A percentile compares a stretch with the other conserved stretches of the same genome.
phyloP scores from a whole-genome alignment of 1,140 invertebrate genomes.

The Drosophila nannoptera region DNA sequence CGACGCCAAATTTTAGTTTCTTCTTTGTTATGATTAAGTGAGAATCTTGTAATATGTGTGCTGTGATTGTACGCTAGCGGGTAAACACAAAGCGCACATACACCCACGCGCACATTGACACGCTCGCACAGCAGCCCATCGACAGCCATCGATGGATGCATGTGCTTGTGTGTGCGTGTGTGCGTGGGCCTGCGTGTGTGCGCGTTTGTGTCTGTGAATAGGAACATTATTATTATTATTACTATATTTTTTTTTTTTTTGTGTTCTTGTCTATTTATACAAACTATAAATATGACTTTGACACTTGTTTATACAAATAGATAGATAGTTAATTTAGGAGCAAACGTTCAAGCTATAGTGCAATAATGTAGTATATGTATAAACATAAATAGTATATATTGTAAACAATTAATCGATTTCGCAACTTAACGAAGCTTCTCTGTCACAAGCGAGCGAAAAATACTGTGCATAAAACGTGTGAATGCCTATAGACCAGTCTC shows the following conservation, averaged over 20 bases:
- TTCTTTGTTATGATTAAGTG: constrained; percentile 55
- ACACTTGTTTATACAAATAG: constrained; percentile 44
- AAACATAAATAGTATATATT: background rate
- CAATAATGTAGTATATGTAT: constrained; percentile 41
- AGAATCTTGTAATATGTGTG: constrained; percentile 60
- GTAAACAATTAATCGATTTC: constrained; percentile 15
- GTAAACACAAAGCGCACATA: constrained; percentile 13
- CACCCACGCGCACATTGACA: constrained; percentile 16
- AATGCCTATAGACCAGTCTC: constrained; percentile 8
- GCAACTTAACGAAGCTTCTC: constrained; percentile 13
- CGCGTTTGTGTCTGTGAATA: constrained; percentile 15
- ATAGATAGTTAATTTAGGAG: constrained; percentile 34
- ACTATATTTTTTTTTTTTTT: no score
- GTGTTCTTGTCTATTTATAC: constrained; percentile 51
- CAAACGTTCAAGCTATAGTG: constrained; percentile 52
- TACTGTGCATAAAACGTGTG: constrained; percentile 65
- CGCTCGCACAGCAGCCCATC: constrained; percentile 13
- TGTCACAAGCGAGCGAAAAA: constrained; percentile 31
- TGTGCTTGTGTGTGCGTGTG: constrained; percentile 4
- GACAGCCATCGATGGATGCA: constrained; percentile 50
- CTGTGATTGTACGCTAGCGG: constrained; percentile 63
- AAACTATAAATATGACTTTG: constrained; percentile 44
- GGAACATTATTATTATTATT: constrained; percentile 30
- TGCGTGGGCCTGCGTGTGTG: constrained; percentile 15
- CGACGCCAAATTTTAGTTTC: constrained; percentile 68